Evolutionary conservation across 2,888 invertebrate species (phyloP).

Genomic region (Sycophila texana): DNA sequence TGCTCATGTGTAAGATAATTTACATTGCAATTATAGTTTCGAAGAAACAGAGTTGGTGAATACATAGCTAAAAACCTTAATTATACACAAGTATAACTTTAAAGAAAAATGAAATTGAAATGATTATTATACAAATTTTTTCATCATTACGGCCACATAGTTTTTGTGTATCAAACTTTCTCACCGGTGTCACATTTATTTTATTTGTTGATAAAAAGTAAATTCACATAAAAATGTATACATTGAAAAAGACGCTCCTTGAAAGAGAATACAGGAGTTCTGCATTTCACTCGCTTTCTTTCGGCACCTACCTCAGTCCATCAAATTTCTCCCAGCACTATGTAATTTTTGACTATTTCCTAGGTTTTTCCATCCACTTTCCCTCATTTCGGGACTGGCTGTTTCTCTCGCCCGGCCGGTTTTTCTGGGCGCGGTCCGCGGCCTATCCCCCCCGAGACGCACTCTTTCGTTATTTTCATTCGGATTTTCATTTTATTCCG

Average conservation of each 20-base stretch:
- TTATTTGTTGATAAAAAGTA: no score
- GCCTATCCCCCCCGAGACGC: background rate
- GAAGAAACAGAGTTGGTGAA: no score
- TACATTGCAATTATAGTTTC: background rate
- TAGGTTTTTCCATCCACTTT: background rate
- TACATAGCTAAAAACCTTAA: no score
- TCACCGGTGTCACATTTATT: no score
- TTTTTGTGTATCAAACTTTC: no score
- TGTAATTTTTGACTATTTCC: constrained; percentile 19
- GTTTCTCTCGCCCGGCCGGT: background rate
- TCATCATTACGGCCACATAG: no score
- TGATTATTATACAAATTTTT: no score
- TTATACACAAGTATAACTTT: no score
- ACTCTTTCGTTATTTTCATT: constrained; percentile 60
- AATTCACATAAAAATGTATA: no score
- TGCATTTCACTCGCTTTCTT: background rate
- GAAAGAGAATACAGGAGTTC: background rate
- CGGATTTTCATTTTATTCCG: constrained; percentile 61
- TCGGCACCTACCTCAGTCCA: background rate
- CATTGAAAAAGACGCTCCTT: no score
- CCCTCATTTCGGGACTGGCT: no score
- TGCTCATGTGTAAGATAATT: background rate
- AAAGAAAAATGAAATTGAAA: no score
- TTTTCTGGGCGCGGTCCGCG: constrained; percentile 6
- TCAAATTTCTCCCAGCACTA: constrained; percentile 5